Evolutionary conservation across 2,888 invertebrate species (phyloP).

Genomic region (Antheraea assamensis): DNA sequence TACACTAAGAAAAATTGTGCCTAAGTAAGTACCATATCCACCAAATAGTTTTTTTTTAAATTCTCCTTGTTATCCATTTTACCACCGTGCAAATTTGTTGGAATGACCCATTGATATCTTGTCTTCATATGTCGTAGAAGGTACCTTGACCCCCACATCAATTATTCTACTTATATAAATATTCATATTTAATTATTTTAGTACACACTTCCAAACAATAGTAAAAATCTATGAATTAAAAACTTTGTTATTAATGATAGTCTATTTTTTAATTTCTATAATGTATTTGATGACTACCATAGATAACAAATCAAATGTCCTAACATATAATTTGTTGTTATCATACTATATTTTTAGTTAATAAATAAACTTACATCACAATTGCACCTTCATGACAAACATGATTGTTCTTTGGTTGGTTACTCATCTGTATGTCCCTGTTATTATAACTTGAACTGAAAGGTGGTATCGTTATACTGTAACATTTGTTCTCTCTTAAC

Average conservation of each 20-base stretch:
- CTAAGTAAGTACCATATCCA: no score
- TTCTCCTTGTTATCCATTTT: no score
- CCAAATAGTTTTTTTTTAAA: no score
- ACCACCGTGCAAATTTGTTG: no score
- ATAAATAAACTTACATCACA: constrained; percentile 55
- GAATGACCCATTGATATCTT: no score
- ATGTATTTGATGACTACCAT: neutral
- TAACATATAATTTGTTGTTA: neutral
- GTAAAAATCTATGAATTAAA: neutral
- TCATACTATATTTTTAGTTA: neutral
- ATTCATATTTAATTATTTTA: neutral
- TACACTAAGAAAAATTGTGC: no score
- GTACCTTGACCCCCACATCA: neutral
- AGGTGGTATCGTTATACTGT: constrained; percentile 47
- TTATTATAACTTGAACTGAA: constrained; percentile 47
- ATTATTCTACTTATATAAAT: neutral
- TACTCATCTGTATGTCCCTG: constrained; percentile 60
- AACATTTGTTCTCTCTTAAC: constrained; percentile 49
- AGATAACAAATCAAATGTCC: neutral
- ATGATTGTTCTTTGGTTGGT: constrained; percentile 50
- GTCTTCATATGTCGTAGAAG: neutral
- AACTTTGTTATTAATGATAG: no score
- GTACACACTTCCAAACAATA: neutral
- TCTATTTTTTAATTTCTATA: neutral
- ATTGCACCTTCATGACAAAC: constrained; percentile 62